Evolutionary conservation across 1,140 invertebrate species (phyloP), one percentile per base, ranked within the genome.

Genomic region (Ceratitis capitata): DNA sequence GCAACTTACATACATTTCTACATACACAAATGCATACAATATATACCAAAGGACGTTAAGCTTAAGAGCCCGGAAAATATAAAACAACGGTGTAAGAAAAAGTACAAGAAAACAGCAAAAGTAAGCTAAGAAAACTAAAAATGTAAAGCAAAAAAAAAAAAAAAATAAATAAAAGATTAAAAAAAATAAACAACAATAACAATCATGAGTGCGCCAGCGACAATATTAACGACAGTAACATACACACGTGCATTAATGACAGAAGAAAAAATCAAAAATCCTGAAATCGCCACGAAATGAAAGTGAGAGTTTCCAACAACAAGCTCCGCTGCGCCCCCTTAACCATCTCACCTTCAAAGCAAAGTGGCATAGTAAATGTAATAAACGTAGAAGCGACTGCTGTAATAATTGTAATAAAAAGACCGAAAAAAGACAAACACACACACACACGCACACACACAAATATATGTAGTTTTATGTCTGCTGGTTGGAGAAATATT

Each of bases 181-280:
- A n/a, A n/a, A 42, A 82, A 82, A 49, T 1, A 26, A 78, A 78
- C 51, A 35, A 49, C n/a, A 32, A 83, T 83, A 83, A 83, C 19
- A 32, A n/a, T 83, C 39, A 47, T 47, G 47, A 53, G 47, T 26
- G 47, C 23, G 64, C 29, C 87, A 84, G 74, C 82, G 82, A 56
- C 49, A 86, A 58, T 35, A 47, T 83, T 58, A 86, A 61, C 86
- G 45, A 26, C 69, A 53, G 61, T 69, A 85, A 78, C 35, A 78
- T 42, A 10, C 35, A 26, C 14, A 23, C 74, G n/a, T 1, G 51
- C 7, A 29, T 69, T 35, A 4, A 12, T n/a, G 45, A 42, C 74
- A 82, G 2, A n/a, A n/a, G 12, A 42, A 82, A 7, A 82, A 32
- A 45, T n/a, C 5, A 12, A 83, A 51, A 78, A 78, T 53, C 82